Evolutionary conservation across 2,888 invertebrate species (phyloP).

Genomic region (Tiliacea aurago): DNA sequence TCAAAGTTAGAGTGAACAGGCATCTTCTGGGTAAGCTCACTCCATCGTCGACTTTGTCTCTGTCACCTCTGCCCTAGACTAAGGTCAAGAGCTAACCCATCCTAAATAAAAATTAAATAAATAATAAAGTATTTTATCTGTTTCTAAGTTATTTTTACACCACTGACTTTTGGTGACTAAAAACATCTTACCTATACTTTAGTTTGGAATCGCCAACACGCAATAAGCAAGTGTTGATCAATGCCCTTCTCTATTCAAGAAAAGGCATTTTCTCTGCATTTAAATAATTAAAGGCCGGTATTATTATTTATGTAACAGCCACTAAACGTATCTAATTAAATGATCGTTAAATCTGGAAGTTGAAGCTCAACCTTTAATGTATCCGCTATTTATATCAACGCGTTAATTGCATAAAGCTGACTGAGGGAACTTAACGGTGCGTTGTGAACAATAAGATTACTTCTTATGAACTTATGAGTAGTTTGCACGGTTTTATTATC

Average conservation of each 20-base stretch:
- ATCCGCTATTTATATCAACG: constrained; percentile 51
- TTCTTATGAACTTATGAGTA: constrained; percentile 28
- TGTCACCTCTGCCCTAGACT: too few relatives aligned
- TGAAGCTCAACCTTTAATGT: constrained; percentile 33
- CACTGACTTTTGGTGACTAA: too few relatives aligned
- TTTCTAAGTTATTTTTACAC: too few relatives aligned
- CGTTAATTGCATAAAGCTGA: constrained; percentile 42
- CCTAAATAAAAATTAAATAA: too few relatives aligned
- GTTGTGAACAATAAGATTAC: constrained; percentile 42
- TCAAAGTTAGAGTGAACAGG: too few relatives aligned
- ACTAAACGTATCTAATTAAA: constrained; percentile 32
- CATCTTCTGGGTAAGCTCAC: too few relatives aligned
- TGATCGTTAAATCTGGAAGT: constrained; percentile 31
- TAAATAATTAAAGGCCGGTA: constrained; percentile 18
- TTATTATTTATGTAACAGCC: constrained; percentile 39
- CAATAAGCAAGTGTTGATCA: not conserved
- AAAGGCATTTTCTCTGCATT: not conserved
- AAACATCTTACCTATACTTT: too few relatives aligned
- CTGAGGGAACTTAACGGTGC: constrained; percentile 42
- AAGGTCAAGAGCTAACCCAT: too few relatives aligned
- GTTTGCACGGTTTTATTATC: constrained; percentile 2
- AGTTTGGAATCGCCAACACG: not conserved
- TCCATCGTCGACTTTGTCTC: too few relatives aligned
- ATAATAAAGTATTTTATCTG: too few relatives aligned
- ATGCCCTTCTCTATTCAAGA: not conserved